phyloP scores from a whole-genome alignment of 2,113 vertebrate species.

The Condylura cristata region DNA sequence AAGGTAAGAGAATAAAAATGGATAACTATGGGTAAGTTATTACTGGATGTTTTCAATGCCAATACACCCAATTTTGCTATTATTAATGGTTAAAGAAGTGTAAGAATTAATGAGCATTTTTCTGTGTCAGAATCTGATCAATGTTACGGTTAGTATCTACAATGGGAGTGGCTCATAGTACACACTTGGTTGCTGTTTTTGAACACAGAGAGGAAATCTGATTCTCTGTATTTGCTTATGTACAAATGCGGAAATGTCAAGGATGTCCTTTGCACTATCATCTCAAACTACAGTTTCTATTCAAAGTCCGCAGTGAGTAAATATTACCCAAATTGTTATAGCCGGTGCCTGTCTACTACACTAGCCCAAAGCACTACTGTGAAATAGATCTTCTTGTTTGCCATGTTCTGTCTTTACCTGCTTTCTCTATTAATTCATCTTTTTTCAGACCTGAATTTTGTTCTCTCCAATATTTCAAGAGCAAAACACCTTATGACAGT shows the following conservation, averaged over 20 bases:
- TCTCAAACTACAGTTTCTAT: slow-evolving; percentile 23
- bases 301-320: not conserved
- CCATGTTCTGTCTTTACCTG: not conserved
- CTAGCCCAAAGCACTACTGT: not conserved
- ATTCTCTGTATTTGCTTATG: slow-evolving; percentile 15
- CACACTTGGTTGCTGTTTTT: slow-evolving; percentile 17
- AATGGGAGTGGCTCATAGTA: not conserved
- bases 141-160: not conserved
- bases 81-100: not conserved
- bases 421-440: not conserved
- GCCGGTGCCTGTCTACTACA: not conserved
- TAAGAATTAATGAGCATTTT: not conserved
- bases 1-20: slow-evolving; percentile 10
- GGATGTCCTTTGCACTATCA: not conserved
- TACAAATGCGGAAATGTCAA: not conserved
- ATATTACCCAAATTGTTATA: not conserved
- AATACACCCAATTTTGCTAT: not conserved
- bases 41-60: not conserved
- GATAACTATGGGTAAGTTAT: not conserved
- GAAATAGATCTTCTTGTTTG: not conserved
- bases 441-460: not conserved
- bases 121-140: not conserved
- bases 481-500: not conserved
- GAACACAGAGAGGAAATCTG: not conserved
- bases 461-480: not conserved